These are phyloP conservation scores for Archips xylosteana DNA, from an alignment of 2,888 invertebrate genomes.

Conservation along the genomic window DNA sequence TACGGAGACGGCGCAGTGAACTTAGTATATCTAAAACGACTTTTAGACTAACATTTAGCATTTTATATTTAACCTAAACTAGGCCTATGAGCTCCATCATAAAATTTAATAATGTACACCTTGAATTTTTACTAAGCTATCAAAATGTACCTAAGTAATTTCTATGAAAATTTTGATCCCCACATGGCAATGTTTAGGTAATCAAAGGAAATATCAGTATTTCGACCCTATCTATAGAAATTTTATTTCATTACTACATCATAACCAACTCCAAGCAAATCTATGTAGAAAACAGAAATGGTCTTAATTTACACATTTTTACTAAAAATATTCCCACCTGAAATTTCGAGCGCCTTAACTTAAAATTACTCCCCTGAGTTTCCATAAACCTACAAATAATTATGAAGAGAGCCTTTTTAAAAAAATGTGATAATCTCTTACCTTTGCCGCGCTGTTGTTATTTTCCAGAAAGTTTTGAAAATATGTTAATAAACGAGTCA, in stretches of 20 bases:
- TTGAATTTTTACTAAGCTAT: too few relatives aligned
- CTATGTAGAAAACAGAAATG: not conserved
- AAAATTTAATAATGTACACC: too few relatives aligned
- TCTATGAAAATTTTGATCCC: too few relatives aligned
- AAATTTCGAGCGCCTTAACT: not conserved
- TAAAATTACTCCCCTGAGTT: not conserved
- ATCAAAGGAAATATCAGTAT: not conserved
- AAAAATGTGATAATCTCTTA: constrained; percentile 17
- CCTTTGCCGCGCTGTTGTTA: not conserved
- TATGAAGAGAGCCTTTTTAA: not conserved
- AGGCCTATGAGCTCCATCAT: too few relatives aligned
- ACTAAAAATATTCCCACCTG: not conserved
- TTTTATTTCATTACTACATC: too few relatives aligned
- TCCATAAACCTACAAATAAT: constrained; percentile 12
- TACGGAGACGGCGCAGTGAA: constrained; percentile 10
- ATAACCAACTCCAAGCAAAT: too few relatives aligned
- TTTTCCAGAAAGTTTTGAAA: constrained; percentile 9
- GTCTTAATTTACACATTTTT: not conserved
- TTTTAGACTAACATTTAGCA: too few relatives aligned
- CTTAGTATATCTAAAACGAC: constrained; percentile 15
- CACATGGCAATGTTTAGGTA: too few relatives aligned
- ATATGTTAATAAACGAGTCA: constrained; percentile 17
- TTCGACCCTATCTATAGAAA: too few relatives aligned
- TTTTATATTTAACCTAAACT: too few relatives aligned
- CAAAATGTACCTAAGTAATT: too few relatives aligned